Conservation (phyloP, 92 coral and sea anemone genomes). For the Actinostola sp. region DNA sequence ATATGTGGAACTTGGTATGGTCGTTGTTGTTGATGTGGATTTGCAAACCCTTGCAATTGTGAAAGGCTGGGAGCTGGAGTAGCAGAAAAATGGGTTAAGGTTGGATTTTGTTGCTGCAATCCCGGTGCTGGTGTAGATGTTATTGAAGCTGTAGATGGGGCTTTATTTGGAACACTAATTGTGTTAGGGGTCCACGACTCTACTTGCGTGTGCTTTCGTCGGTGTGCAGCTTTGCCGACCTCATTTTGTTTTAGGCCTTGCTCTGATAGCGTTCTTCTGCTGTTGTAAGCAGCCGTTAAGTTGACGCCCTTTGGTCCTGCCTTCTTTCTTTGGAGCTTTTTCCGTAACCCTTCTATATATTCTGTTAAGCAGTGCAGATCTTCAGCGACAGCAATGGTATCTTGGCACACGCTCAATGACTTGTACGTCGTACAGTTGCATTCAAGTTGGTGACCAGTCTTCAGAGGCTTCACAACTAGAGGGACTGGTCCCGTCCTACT, state of each 20-base stretch:
- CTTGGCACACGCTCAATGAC: constrained; percentile 22
- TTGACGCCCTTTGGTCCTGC: constrained; percentile 3
- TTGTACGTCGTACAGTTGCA: constrained; percentile 29
- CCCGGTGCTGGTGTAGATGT: neutral
- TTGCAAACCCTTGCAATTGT: no score
- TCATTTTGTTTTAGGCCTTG: constrained; percentile 15
- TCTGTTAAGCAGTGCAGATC: neutral
- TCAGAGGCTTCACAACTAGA: constrained; percentile 30
- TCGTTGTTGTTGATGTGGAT: neutral
- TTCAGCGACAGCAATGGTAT: constrained; percentile 45
- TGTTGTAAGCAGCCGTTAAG: constrained; percentile 22
- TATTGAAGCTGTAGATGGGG: neutral
- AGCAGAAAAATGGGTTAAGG: neutral
- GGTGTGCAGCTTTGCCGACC: neutral
- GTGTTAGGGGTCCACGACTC: neutral
- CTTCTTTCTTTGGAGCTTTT: constrained; percentile 14
- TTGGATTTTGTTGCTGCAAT: neutral
- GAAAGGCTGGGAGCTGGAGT: neutral
- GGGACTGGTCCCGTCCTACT: constrained; percentile 20
- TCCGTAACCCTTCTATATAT: constrained; percentile 13
- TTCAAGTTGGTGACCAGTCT: constrained; percentile 9
- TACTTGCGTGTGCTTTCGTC: constrained; percentile 1
- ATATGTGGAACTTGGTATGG: neutral
- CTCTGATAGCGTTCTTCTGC: neutral
- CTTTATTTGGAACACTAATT: no score